Conservation (phyloP, 2,113 vertebrate species). For the Cisticola juncidis region DNA sequence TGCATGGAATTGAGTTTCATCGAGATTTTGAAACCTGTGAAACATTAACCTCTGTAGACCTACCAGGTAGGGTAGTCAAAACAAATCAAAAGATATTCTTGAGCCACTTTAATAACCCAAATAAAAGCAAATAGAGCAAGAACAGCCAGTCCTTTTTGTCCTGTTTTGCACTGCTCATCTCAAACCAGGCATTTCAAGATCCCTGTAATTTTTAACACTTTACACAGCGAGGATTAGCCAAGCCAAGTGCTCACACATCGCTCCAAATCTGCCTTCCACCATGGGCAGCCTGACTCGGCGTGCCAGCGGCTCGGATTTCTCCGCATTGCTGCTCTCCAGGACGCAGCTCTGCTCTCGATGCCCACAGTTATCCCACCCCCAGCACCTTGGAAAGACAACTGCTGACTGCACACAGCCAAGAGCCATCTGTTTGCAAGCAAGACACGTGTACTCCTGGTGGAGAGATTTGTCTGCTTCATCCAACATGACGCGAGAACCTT, state of each 20-base stretch:
- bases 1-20: neutral
- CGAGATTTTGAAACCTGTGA: neutral
- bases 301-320: accelerated
- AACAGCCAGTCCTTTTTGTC: neutral
- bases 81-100: neutral
- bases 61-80: neutral
- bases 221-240: accelerated
- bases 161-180: neutral
- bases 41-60: neutral
- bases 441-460: accelerated
- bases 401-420: neutral
- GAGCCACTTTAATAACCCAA: neutral
- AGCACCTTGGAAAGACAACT: neutral
- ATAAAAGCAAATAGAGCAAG: neutral
- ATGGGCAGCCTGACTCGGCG: accelerated
- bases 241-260: accelerated
- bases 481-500: accelerated
- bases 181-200: accelerated
- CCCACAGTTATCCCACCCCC: neutral
- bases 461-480: neutral
- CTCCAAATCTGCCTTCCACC: neutral
- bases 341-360: neutral
- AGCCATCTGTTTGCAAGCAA: neutral
- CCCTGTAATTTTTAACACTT: accelerated
- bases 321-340: accelerated